phyloP scores from a whole-genome alignment of 2,797 vertebrate species.

The Diplodus puntazzo region DNA sequence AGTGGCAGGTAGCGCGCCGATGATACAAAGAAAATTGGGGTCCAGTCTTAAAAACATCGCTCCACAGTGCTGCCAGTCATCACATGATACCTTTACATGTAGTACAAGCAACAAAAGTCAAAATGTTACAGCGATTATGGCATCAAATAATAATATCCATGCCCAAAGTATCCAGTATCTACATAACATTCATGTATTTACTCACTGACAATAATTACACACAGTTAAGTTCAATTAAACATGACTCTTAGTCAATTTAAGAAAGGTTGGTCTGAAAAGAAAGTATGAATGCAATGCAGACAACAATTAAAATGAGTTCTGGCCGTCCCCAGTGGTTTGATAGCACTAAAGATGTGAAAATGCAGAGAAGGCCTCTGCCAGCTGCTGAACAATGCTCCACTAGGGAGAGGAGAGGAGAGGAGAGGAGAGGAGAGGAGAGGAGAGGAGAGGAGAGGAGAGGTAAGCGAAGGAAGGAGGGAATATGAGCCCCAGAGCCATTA shows the following conservation, averaged over 20 bases:
- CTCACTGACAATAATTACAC: neutral
- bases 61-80: neutral
- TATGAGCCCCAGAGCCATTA: conserved; percentile 69
- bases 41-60: neutral
- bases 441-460: conserved; percentile 34
- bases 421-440: conserved; percentile 9
- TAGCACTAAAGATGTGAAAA: conserved; percentile 52
- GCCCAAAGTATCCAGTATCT: neutral
- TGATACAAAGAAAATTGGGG: neutral
- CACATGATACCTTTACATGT: neutral
- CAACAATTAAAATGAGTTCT: conserved; percentile 33
- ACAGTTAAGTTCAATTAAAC: neutral
- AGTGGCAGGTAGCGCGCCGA: neutral
- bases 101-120: neutral
- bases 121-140: neutral
- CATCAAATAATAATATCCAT: neutral
- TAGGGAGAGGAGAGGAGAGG: conserved; percentile 33
- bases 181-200: neutral
- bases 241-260: neutral
- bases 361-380: conserved; percentile 59
- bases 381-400: conserved; percentile 72
- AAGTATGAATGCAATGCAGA: conserved; percentile 60
- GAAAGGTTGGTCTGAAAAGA: conserved; percentile 2
- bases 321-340: conserved; percentile 49
- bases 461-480: conserved; percentile 61